Evolutionary conservation across 2,888 invertebrate genomes (phyloP), one percentile per base, ranked within the genome.

Genomic region (Crepidodera aurea): DNA sequence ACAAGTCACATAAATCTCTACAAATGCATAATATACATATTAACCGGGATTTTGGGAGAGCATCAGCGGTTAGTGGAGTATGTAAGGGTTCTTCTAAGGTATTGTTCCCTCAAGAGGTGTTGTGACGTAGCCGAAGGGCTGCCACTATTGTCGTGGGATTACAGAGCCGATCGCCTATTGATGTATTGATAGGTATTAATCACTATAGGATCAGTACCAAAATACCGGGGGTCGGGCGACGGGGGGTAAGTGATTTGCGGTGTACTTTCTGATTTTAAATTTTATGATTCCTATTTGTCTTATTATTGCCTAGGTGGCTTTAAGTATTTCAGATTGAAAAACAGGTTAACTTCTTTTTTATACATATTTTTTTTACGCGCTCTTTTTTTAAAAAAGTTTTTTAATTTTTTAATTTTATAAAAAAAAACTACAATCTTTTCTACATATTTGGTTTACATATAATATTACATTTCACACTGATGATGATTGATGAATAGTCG

Each of bases 71-170:
- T 75, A 76, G 73, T 72, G 68, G 70, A 72, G 75, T 71, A 69
- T 68, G 71, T 71, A 66, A 55, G 58, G 60, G 60, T 59, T 34
- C 51, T 55, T 44, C 39, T 25, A 69, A 58, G 63, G 56, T 67
- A 75, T 79, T 78, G 77, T 78, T 75, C 74, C 63, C 64, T 77
- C 69, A 74, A 78, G 79, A 79, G 79, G 78, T 79, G 79, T 79
- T 78, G 72, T 77, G 78, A 78, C 75, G 76, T 77, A 71, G 67
- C 66, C 65, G 61, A 71, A 75, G 73, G 77, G 77, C 72, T 69
- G 64, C 55, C 56, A 44, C 50, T 65, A 63, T 75, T 77, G 77
- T 74, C 77, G 64, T 67, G 51, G 68, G 76, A 75, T 75, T 75
- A 72, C 71, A 69, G 67, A 67, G 69, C 75, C 73, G 72, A 75